These are phyloP conservation scores for Seira sanloemensis DNA, from an alignment of 2,888 invertebrate species.

Conservation along the genomic window DNA sequence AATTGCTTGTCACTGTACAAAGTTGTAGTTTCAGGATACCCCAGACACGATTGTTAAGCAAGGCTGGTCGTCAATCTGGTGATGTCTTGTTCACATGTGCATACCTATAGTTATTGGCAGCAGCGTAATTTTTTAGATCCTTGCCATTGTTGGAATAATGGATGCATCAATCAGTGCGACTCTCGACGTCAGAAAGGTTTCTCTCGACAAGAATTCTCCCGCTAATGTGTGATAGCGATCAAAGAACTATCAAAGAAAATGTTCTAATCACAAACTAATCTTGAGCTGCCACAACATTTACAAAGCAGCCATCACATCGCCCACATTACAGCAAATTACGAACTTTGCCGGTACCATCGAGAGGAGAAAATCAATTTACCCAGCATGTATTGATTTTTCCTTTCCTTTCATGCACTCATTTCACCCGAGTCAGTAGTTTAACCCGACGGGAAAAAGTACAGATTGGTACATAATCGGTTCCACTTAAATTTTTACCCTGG, in stretches of 20 bases:
- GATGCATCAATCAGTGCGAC: slow-evolving; percentile 59
- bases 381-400: not conserved
- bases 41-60: slow-evolving; percentile 22
- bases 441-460: not conserved
- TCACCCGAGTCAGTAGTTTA: not conserved
- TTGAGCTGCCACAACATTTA: slow-evolving; percentile 68
- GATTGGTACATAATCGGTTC: slow-evolving; percentile 36
- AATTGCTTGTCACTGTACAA: slow-evolving; percentile 41
- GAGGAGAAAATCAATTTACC: slow-evolving; percentile 48
- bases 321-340: not conserved
- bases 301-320: slow-evolving; percentile 41
- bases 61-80: not conserved
- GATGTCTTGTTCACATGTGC: not conserved
- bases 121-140: not conserved
- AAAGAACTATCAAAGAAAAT: not conserved
- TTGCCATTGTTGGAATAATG: slow-evolving; percentile 62
- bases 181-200: not conserved
- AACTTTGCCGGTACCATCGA: not conserved
- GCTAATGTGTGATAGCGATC: not conserved
- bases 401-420: slow-evolving; percentile 4
- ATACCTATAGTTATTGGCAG: not conserved
- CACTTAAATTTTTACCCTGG: slow-evolving; percentile 46
- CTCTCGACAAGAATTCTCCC: not conserved
- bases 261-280: slow-evolving; percentile 51
- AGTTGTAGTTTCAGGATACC: slow-evolving; percentile 31